phyloP scores from a whole-genome alignment of 2,888 invertebrate genomes.

The Hypena proboscidalis region DNA sequence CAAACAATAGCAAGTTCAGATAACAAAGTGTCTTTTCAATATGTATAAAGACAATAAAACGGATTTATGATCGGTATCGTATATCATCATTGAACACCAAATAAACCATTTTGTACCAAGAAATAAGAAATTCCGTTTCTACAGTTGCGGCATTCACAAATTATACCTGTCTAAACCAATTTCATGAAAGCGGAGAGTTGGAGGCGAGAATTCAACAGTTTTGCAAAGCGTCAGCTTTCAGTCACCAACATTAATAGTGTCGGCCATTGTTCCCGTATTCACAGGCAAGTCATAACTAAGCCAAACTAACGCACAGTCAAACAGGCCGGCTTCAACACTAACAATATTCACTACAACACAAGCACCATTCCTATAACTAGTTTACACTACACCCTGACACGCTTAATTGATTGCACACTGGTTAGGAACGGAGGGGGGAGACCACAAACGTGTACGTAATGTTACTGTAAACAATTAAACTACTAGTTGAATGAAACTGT shows the following conservation, averaged over 20 bases:
- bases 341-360: slow-evolving; percentile 32
- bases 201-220: slow-evolving; percentile 17
- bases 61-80: slow-evolving; percentile 1
- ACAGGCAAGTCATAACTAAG: slow-evolving; percentile 45
- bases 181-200: slow-evolving; percentile 4
- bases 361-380: slow-evolving; percentile 45
- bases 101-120: neutral
- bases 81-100: neutral
- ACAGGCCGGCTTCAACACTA: slow-evolving; percentile 27
- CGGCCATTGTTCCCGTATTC: slow-evolving; percentile 42
- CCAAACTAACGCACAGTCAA: slow-evolving; percentile 43
- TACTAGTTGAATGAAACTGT: slow-evolving; percentile 19
- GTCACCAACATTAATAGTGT: slow-evolving; percentile 38
- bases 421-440: slow-evolving; percentile 22
- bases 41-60: slow-evolving; percentile 7
- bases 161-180: slow-evolving; percentile 1
- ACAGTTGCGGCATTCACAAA: no score
- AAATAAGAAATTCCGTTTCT: neutral
- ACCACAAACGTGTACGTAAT: slow-evolving; percentile 41
- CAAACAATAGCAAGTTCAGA: slow-evolving; percentile 7
- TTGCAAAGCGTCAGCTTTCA: slow-evolving; percentile 32
- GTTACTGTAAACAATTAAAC: slow-evolving; percentile 38
- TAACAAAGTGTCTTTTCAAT: slow-evolving; percentile 7
- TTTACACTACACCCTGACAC: slow-evolving; percentile 35
- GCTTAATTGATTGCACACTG: slow-evolving; percentile 53